Evolutionary conservation across 2,113 vertebrate species (phyloP).

Genomic region (Ahaetulla prasina): DNA sequence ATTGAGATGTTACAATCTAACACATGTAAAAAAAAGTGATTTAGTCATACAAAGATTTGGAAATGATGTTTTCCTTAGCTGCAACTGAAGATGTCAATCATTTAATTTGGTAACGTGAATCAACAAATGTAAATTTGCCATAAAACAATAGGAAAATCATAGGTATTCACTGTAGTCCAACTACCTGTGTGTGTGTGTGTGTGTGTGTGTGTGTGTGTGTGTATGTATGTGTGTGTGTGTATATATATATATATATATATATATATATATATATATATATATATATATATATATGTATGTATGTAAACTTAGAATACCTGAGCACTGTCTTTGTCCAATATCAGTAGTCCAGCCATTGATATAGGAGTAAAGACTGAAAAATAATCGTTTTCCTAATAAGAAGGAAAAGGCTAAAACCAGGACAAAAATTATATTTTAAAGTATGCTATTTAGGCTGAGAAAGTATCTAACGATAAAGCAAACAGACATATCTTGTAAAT

Average conservation of each 20-base stretch:
- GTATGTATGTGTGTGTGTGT: no score
- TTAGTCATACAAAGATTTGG: background rate
- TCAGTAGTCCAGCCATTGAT: background rate
- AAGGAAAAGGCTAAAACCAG: background rate
- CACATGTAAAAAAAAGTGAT: background rate
- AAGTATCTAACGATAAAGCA: background rate
- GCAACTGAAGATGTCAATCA: background rate
- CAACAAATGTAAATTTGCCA: background rate
- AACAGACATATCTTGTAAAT: conserved; percentile 1
- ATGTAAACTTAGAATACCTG: background rate
- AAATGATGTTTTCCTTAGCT: background rate
- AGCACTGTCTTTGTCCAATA: background rate
- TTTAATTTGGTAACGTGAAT: background rate
- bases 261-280: no score
- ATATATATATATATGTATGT: background rate
- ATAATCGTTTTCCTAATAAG: background rate
- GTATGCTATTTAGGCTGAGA: background rate
- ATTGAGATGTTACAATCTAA: background rate
- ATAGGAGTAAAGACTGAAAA: background rate
- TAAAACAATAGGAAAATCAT: background rate
- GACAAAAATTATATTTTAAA: background rate
- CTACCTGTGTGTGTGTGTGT: background rate
- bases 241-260: no score
- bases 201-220: no score
- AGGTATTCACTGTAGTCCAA: background rate